Evolutionary conservation across 2,113 vertebrate species (phyloP).

Genomic region (Rhynchomys soricoides): DNA sequence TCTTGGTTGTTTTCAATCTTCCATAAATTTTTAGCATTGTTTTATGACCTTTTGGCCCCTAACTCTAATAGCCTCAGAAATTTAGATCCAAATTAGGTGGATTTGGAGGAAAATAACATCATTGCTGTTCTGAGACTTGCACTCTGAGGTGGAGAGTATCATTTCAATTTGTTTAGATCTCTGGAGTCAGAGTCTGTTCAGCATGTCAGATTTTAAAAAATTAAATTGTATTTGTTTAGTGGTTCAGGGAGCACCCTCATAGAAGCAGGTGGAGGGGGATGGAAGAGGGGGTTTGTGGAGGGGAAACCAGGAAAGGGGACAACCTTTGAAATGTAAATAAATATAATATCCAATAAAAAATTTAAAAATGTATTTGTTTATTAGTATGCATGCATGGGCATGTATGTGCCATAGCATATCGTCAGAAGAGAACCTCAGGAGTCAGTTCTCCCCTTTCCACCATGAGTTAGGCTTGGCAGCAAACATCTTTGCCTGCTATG

Average conservation of each 20-base stretch:
- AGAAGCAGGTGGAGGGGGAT: too few species aligned
- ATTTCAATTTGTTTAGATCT: not conserved
- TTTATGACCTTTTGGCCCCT: not conserved
- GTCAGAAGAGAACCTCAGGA: not conserved
- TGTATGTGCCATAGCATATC: not conserved
- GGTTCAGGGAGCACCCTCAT: too few species aligned
- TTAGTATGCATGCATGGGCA: not conserved
- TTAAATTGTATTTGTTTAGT: not conserved
- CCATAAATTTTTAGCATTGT: not conserved
- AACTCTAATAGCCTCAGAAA: not conserved
- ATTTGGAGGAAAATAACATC: not conserved
- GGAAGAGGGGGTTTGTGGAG: too few species aligned
- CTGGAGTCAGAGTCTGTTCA: not conserved
- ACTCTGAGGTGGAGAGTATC: not conserved
- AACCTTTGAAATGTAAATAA: too few species aligned
- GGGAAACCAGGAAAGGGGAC: too few species aligned
- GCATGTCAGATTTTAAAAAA: not conserved
- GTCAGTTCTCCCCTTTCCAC: not conserved
- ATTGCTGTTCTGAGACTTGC: not conserved
- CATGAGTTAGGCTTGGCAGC: not conserved
- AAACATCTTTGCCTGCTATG: not conserved
- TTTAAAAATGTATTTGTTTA: not conserved
- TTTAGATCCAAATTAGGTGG: not conserved
- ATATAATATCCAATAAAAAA: too few species aligned
- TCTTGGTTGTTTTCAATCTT: not conserved